Base-by-base conservation (phyloP, 1,140 invertebrate genomes). In the Drosophila subpulchrella region DNA sequence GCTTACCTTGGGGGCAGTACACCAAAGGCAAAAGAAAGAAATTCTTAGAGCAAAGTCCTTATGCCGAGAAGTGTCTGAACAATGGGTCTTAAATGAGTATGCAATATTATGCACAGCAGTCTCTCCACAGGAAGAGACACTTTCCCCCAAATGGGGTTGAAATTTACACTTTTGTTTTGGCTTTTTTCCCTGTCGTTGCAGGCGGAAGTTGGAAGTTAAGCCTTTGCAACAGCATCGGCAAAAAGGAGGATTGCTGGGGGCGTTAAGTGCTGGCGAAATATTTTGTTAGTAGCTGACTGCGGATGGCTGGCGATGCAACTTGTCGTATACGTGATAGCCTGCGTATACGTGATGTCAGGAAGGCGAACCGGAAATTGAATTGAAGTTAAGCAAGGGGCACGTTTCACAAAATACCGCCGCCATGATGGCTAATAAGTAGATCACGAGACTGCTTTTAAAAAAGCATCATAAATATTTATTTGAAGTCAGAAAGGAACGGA, bases 131-230 rank as follows among this genome's bases (percentile, higher is more conserved):
- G 38, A 11, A 34, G 32, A 58, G 65, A 39, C 65, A 71, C 67
- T 71, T 48, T 30, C 51, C 51, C 61, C 50, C 30, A 58, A 50
- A 41, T 8, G 65, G 44, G 65, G 65, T 41, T 68, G 65, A 65
- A 65, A 44, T 70, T 71, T 24, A 51, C 27, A 24, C 42, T 70
- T 41, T 68, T 68, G 38, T 53, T 59, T 51, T 68, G n/a, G 30
- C 36, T 27, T 66, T 54, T 67, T 54, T 32, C 55, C n/a, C 15
- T 57, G 63, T 30, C 42, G 63, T 13, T 70, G 48, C 50, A 71
- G 32, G 51, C 67, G 67, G 67, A 71, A 71, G 67, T 71, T 36
- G 65, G 71, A 71, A 71, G 53, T 71, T 71, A 71, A 71, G 67
- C 65, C 65, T 58, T 48, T 71, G 65, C 67, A 47, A 50, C 62